Conservation (phyloP, 2,888 invertebrate genomes). For the Caenorhabditis plicata region DNA sequence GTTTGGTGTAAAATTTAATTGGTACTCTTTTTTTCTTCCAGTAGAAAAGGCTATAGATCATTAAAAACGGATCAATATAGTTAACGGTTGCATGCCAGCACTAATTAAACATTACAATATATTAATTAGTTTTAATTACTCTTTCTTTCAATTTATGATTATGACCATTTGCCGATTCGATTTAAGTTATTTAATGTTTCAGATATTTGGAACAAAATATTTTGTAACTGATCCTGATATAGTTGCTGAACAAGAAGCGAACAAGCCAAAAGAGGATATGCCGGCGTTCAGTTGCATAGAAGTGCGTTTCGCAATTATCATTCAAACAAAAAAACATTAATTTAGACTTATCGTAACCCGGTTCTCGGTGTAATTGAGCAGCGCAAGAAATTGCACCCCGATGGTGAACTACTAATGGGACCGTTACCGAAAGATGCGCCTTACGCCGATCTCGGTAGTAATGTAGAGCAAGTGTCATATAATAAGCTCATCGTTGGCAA, state of each 20-base stretch:
- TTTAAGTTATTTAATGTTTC: background rate
- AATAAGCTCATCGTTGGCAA: background rate
- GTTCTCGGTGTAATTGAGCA: background rate
- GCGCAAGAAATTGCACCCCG: background rate
- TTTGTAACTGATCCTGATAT: background rate
- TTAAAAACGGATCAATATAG: no score
- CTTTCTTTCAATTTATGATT: no score
- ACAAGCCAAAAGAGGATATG: background rate
- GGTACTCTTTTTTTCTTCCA: no score
- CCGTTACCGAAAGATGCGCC: constrained; percentile 5
- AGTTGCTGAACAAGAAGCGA: no score
- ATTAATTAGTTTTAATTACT: no score
- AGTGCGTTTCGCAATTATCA: no score
- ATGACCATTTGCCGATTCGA: background rate
- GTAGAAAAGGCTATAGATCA: no score
- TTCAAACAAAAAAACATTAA: background rate
- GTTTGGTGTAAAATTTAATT: no score
- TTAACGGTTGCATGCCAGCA: no score
- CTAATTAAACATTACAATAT: no score
- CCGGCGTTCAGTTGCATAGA: no score
- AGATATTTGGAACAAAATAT: constrained; percentile 1
- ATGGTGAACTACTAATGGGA: background rate
- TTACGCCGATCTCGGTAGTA: constrained; percentile 7
- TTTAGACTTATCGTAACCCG: background rate
- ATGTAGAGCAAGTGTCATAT: background rate